Evolutionary conservation across 2,113 vertebrate genomes (phyloP), one percentile per base, ranked within the genome.

Genomic region (Ariopsis seemanni): DNA sequence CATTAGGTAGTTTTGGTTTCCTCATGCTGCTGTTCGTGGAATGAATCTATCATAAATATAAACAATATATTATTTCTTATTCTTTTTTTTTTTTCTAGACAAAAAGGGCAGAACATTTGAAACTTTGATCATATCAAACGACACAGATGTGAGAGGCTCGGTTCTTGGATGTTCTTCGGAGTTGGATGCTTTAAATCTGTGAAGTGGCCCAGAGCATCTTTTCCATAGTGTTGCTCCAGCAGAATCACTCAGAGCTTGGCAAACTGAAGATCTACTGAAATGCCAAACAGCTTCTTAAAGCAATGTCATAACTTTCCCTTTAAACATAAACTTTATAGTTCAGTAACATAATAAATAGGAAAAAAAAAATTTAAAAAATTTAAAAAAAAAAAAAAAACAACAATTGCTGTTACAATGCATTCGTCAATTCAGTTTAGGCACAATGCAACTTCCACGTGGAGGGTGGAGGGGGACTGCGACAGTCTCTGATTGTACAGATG

Each of bases 341-440:
- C 95, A 96, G 95, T 96, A 97, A 97, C 96, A 93, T 93, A 98
- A 99, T 99, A 99, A 99, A 99, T 98, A 99, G 96, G 95, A 96
- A 90, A 90, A 92, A 89, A 90, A 77, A 88, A 75, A 52, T 7
- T 2, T 34, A 52, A 91, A 15, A 79, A 71, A 86, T 84, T 90
- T 91, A 94, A 79, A 90, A 80, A 85, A 69, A 53, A 84, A 72
- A 50, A 77, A 89, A 92, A 27, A 53, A 91, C 92, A 92, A 88
- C 92, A 96, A 89, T 95, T 96, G 96, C 97, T 97, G 96, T 98
- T 99, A 99, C 98, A 99, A 99, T 99, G 97, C 98, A 97, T 99
- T 98, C 96, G 97, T 98, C 98, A 99, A 99, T 97, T 99, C 96
- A 96, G 97, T 98, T 99, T 99, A 99, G 98, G 98, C 98, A 99